A percentile compares a stretch with the other conserved stretches of the same genome.
These are phyloP conservation scores for Gallinago solitaria DNA, from an alignment of 2,797 vertebrate genomes.

Conservation along the genomic window DNA sequence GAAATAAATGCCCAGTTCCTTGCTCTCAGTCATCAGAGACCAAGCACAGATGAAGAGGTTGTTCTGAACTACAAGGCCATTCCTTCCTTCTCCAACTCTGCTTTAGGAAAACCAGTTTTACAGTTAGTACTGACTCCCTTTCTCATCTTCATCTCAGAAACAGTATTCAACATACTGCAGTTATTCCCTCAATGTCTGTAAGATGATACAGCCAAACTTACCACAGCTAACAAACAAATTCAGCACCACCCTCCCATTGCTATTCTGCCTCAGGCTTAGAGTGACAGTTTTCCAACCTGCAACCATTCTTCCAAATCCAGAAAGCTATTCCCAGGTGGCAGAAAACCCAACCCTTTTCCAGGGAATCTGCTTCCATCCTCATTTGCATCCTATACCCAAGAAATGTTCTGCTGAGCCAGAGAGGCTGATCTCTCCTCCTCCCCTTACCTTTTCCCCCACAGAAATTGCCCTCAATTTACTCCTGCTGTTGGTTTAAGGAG, in stretches of 20 bases:
- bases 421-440: neutral
- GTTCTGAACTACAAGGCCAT: neutral
- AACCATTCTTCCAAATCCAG: neutral
- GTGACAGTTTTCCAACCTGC: neutral
- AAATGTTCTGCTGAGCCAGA: neutral
- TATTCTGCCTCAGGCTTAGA: neutral
- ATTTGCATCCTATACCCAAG: neutral
- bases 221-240: neutral
- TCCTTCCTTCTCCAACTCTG: neutral
- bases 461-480: neutral
- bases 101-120: neutral
- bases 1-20: neutral
- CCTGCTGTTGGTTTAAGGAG: neutral
- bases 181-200: neutral
- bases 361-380: neutral
- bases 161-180: neutral
- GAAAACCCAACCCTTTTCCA: neutral
- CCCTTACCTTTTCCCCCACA: neutral
- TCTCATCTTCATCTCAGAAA: neutral
- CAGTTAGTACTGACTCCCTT: neutral
- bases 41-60: neutral
- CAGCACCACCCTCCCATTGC: neutral
- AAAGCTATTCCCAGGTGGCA: neutral
- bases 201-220: neutral
- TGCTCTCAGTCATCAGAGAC: neutral